Conservation (phyloP, 2,797 vertebrate species). For the Chloroceryle inda region DNA sequence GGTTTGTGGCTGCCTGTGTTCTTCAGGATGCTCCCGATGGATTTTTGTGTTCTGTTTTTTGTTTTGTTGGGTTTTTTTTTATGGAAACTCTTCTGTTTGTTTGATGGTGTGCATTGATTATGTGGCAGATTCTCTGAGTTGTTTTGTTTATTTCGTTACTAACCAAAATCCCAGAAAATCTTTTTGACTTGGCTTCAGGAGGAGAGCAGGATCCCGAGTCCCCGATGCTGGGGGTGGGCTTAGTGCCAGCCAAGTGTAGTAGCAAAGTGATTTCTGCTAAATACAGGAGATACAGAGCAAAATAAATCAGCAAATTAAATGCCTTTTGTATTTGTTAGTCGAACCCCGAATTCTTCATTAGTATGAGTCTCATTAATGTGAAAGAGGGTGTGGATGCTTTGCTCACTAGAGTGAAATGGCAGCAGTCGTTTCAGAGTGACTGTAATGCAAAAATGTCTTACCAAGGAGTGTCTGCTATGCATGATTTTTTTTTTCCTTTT, state of each 20-base stretch:
- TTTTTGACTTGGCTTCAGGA: not conserved
- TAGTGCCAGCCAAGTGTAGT: accelerated
- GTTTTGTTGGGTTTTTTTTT: too few species aligned
- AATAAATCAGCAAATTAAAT: not conserved
- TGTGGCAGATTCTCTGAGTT: not conserved
- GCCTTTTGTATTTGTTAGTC: not conserved
- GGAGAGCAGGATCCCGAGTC: not conserved
- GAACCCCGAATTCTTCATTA: not conserved
- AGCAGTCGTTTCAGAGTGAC: not conserved
- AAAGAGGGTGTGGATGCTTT: not conserved
- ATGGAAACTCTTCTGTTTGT: accelerated
- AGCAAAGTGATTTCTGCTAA: not conserved
- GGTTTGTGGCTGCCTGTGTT: accelerated
- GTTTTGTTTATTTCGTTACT: not conserved
- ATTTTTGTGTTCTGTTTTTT: too few species aligned
- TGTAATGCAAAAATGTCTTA: not conserved
- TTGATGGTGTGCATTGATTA: not conserved
- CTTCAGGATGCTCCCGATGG: not conserved
- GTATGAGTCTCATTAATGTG: not conserved
- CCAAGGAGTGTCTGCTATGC: not conserved
- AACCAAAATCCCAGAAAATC: not conserved
- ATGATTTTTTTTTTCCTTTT: not conserved
- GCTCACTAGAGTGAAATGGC: not conserved
- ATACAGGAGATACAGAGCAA: not conserved
- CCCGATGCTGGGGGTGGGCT: accelerated